phyloP scores from a whole-genome alignment of 1,140 invertebrate species.

The Caerostris darwini region DNA sequence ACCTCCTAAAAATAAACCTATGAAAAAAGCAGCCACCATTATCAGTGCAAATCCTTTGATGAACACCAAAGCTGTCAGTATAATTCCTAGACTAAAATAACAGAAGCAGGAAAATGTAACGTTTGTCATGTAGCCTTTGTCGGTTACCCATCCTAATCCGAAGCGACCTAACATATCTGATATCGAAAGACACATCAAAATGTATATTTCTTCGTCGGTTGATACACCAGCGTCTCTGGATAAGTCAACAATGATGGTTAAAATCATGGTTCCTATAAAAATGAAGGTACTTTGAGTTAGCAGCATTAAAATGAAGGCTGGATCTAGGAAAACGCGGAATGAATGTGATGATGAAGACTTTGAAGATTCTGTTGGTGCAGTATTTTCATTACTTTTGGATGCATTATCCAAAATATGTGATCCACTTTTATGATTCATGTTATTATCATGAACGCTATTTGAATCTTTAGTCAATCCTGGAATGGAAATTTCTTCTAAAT shows the following conservation, averaged over 20 bases:
- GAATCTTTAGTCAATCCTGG: not conserved
- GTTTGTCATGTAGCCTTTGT: not conserved
- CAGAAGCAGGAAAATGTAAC: not conserved
- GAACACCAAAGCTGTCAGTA: not conserved
- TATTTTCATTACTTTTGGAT: not conserved
- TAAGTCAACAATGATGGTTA: conserved; percentile 30
- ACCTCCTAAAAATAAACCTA: conserved; percentile 25
- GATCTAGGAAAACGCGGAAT: conserved; percentile 4
- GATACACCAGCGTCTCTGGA: conserved; percentile 39
- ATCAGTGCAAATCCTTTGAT: not conserved
- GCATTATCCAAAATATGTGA: no score
- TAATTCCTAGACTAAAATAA: not conserved
- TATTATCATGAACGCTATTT: not conserved
- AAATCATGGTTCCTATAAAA: conserved; percentile 11
- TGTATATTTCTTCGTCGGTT: not conserved
- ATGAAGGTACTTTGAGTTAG: conserved; percentile 47
- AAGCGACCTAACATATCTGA: conserved; percentile 52
- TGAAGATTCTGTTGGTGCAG: not conserved
- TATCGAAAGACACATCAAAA: conserved; percentile 48
- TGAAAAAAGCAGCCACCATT: not conserved
- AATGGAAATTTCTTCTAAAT: not conserved
- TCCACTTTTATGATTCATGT: not conserved
- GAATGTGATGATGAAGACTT: not conserved
- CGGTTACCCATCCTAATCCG: conserved; percentile 43
- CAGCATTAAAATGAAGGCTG: conserved; percentile 35